Conservation (phyloP, 2,797 vertebrate genomes). For the Atherinosoma microstoma region DNA sequence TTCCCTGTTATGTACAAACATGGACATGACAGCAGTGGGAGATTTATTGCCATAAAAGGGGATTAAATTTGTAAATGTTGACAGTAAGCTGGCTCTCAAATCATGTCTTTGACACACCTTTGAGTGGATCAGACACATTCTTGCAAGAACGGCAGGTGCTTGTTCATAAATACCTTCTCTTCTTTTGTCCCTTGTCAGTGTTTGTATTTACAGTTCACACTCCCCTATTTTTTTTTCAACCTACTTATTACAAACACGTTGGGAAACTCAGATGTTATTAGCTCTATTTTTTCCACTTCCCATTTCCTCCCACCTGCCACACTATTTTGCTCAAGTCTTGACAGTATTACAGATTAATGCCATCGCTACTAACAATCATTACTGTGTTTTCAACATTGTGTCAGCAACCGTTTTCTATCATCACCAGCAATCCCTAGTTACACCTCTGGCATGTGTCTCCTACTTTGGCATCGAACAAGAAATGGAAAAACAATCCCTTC, state of each 20-base stretch:
- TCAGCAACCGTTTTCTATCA: slow-evolving; percentile 63
- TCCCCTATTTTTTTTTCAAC: background rate
- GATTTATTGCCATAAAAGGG: slow-evolving; percentile 79
- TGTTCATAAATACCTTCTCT: slow-evolving; percentile 29
- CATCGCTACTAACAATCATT: slow-evolving; percentile 78
- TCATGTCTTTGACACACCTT: slow-evolving; percentile 69
- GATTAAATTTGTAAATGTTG: slow-evolving; percentile 77
- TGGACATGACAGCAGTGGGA: slow-evolving; percentile 56
- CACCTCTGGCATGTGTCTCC: slow-evolving; percentile 46
- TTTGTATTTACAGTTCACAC: background rate
- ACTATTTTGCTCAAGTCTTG: slow-evolving; percentile 78
- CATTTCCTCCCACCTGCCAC: slow-evolving; percentile 41
- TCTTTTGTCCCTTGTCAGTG: background rate
- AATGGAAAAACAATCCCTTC: slow-evolving; percentile 80
- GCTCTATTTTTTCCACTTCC: slow-evolving; percentile 17
- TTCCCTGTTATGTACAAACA: slow-evolving; percentile 48
- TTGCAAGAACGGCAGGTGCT: slow-evolving; percentile 57
- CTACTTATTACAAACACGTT: background rate
- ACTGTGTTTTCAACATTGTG: slow-evolving; percentile 78
- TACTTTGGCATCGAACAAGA: slow-evolving; percentile 57
- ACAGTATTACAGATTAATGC: slow-evolving; percentile 76
- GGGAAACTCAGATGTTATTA: slow-evolving; percentile 56
- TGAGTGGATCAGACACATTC: slow-evolving; percentile 69
- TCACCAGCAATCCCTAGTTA: slow-evolving; percentile 23
- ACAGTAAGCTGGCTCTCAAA: slow-evolving; percentile 76